Conservation (phyloP, 2,797 vertebrate genomes). For the Lacerta viridis region DNA sequence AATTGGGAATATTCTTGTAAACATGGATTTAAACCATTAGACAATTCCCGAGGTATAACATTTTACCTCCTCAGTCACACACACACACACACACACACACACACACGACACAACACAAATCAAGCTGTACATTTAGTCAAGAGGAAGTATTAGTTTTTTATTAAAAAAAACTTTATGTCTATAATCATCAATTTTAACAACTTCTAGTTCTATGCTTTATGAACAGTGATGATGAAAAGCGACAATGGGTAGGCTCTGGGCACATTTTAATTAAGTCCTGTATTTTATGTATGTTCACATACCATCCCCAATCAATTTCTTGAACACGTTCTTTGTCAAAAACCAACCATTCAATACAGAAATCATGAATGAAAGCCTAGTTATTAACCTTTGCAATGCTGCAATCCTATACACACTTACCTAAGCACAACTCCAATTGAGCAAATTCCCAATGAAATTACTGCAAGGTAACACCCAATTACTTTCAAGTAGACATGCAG, state of each 20-base stretch:
- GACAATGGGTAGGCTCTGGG: conserved; percentile 64
- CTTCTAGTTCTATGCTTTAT: conserved; percentile 57
- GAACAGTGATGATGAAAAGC: conserved; percentile 57
- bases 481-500: background rate
- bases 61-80: conserved; percentile 46
- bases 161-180: conserved; percentile 50
- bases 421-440: background rate
- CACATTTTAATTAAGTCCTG: conserved; percentile 66
- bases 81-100: conserved; percentile 54
- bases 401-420: background rate
- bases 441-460: background rate
- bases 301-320: conserved; percentile 16
- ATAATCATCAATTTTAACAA: conserved; percentile 61
- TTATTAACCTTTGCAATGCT: background rate
- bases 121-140: conserved; percentile 71
- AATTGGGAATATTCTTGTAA: conserved; percentile 66
- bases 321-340: conserved; percentile 2
- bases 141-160: conserved; percentile 51
- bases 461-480: background rate
- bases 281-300: conserved; percentile 42
- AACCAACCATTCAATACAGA: conserved; percentile 38
- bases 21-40: conserved; percentile 67
- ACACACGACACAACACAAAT: conserved; percentile 62
- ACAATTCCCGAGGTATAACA: conserved; percentile 68
- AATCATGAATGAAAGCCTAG: conserved; percentile 12